Conservation (phyloP, 1,140 invertebrate species). For the Hypothenemus hampei region DNA sequence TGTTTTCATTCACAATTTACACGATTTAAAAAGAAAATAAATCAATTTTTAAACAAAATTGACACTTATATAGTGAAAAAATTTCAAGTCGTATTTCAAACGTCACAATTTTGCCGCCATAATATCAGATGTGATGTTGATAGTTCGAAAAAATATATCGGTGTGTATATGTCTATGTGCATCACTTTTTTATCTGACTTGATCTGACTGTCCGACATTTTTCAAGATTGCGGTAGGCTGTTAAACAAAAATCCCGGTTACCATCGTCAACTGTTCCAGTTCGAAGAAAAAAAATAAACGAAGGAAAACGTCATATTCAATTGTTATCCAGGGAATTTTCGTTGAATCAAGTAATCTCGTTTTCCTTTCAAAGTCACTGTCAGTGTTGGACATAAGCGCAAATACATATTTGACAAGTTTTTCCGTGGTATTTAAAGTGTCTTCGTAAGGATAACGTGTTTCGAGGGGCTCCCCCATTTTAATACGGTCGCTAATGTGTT, state of each 20-base stretch:
- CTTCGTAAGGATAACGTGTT: neutral
- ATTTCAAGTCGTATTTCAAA: neutral
- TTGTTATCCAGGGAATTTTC: no score
- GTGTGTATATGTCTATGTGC: no score
- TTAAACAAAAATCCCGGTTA: neutral
- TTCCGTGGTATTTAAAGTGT: neutral
- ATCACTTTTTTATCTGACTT: slow-evolving; percentile 5
- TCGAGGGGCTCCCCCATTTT: neutral
- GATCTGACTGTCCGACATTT: slow-evolving; percentile 14
- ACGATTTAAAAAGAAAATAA: neutral
- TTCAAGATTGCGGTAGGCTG: slow-evolving; percentile 21
- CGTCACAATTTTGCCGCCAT: slow-evolving; percentile 22
- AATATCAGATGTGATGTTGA: slow-evolving; percentile 27
- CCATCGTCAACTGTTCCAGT: neutral
- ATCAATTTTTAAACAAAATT: neutral
- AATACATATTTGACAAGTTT: neutral
- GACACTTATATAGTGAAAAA: neutral
- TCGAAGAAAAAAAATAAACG: no score
- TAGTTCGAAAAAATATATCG: slow-evolving; percentile 11
- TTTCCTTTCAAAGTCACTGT: slow-evolving; percentile 29
- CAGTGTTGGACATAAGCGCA: slow-evolving; percentile 22
- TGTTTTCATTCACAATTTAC: neutral
- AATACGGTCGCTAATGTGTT: slow-evolving; percentile 13
- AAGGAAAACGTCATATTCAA: no score
- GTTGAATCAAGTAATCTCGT: slow-evolving; percentile 22